Base-by-base conservation (phyloP, 2,888 invertebrate genomes). In the Cheilosia pagana region DNA sequence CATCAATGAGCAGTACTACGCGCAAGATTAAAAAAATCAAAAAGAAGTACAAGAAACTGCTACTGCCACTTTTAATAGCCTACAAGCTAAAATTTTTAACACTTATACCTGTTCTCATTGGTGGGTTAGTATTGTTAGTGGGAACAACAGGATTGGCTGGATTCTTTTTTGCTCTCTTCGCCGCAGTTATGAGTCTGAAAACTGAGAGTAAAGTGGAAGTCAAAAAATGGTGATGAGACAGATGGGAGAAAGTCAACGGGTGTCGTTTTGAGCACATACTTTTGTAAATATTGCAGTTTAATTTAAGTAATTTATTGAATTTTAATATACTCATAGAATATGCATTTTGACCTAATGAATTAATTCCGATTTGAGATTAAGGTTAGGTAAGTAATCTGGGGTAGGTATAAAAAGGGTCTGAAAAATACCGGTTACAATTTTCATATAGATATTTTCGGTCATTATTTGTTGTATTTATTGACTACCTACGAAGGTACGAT, bases 81-180 rank as follows among this genome's bases (percentile, higher is more conserved):
- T 97, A 97, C 91, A 97, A 97, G 91, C 91, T 97, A 89, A 97
- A 97, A 90, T 96, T 95, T 90, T 94, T 96, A 88, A 94, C 96
- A 1, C 90, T 97, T 68, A 94, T 97, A 45, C 97, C 97, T 0
- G 93, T 96, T 0, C 91, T 97, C 90, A 93, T 96, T 87, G 95
- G 96, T 65, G 93, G 93, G 5, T 91, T 96, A 23, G 92, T 96
- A 1, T 92, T 97, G 8, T 91, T 97, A 60, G 94, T 95, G 4
- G 96, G 96, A 81, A 95, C 96, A 0, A 96, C 96, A 0, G 96
- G 96, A 19, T 90, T 97, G 77, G 97, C 96, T 21, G 97, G 97
- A 86, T 97, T 97, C 92, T 97, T 97, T 93, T 97, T 97, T 90
- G 96, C 97, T 0, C 92, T 97, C 14, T 97, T 97, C 89, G 95